phyloP scores from a whole-genome alignment of 2,113 vertebrate genomes.

The Leptocoma aspasia region DNA sequence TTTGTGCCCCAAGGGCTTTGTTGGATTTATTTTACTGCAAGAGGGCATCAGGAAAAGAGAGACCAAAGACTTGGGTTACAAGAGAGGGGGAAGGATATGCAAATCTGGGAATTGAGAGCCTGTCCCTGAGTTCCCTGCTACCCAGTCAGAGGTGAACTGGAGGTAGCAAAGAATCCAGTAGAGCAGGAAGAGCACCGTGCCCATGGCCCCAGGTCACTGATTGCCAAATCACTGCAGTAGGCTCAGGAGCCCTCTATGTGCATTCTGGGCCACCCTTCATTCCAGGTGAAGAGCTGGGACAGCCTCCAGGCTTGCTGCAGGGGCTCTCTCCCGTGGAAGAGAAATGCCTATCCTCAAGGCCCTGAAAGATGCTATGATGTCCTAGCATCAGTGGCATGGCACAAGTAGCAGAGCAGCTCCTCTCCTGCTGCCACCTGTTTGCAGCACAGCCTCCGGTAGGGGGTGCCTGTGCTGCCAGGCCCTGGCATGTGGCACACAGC shows the following conservation, averaged over 20 bases:
- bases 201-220: not conserved
- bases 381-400: not conserved
- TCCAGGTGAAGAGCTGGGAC: not conserved
- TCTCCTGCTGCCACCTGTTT: not conserved
- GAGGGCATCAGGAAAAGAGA: not conserved
- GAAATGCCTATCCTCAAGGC: not conserved
- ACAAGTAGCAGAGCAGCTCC: not conserved
- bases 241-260: not conserved
- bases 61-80: not conserved
- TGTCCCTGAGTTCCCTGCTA: not conserved
- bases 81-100: not conserved
- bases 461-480: not conserved
- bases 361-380: not conserved
- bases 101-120: not conserved
- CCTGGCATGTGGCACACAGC: not conserved
- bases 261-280: not conserved
- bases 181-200: not conserved
- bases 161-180: not conserved
- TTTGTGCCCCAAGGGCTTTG: not conserved
- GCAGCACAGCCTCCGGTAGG: not conserved
- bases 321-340: not conserved
- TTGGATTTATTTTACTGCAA: not conserved
- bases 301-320: not conserved
- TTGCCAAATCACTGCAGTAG: not conserved
- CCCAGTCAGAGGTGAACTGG: not conserved